Conservation (phyloP, 2,888 invertebrate species). For the Chymomyza amoena region DNA sequence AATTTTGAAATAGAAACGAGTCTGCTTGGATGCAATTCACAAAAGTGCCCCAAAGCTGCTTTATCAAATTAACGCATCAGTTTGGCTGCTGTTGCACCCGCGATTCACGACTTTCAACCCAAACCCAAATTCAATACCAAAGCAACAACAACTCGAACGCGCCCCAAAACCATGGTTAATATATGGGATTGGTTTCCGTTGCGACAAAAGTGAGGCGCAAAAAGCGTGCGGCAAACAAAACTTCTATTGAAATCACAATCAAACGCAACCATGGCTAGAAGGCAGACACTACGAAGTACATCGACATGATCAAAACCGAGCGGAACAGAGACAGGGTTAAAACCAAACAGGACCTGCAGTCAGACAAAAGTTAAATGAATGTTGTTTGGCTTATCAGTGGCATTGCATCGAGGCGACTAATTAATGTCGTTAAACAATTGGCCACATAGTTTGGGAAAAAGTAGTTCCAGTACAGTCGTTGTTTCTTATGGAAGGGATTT, state of each 20-base stretch:
- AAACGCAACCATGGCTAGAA: neutral
- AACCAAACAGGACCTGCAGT: neutral
- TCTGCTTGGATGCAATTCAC: conserved; percentile 47
- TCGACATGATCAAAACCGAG: neutral
- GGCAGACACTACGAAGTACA: neutral
- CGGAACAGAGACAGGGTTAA: neutral
- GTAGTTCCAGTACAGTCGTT: neutral
- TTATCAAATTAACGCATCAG: conserved; percentile 60
- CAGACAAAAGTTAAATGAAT: conserved; percentile 27
- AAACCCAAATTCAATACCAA: neutral
- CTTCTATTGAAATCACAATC: neutral
- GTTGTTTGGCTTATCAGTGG: conserved; percentile 43
- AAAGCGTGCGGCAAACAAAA: too few species aligned
- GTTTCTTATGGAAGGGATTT: neutral
- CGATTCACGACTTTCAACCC: too few species aligned
- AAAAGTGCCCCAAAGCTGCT: conserved; percentile 57
- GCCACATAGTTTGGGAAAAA: conserved; percentile 25
- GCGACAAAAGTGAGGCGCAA: neutral
- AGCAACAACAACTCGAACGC: neutral
- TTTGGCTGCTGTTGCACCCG: conserved; percentile 43
- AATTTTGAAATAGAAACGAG: conserved; percentile 54
- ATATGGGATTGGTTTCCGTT: neutral
- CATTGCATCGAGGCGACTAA: conserved; percentile 47
- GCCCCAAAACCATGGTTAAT: neutral
- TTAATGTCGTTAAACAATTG: conserved; percentile 50